These are phyloP conservation scores for Caenorhabditis angaria DNA, from an alignment of 2,888 invertebrate genomes.

Conservation along the genomic window DNA sequence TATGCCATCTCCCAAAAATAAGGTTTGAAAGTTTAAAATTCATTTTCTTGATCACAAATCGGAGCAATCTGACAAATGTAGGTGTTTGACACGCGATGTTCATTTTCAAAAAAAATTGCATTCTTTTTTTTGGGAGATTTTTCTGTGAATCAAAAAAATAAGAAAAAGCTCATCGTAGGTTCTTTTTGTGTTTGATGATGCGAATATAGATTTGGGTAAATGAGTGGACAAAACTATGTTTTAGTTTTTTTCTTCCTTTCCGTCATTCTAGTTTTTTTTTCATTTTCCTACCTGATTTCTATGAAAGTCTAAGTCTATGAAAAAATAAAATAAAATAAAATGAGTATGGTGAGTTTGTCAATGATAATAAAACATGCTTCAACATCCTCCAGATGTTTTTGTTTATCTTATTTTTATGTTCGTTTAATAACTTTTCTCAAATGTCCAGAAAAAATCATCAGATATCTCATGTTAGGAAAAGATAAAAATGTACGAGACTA, in stretches of 20 bases:
- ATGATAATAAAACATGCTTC: too few relatives aligned
- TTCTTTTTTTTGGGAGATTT: too few relatives aligned
- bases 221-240: background rate
- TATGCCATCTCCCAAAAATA: background rate
- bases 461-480: too few relatives aligned
- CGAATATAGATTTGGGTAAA: slow-evolving; percentile 21
- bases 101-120: too few relatives aligned
- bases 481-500: too few relatives aligned
- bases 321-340: background rate
- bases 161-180: slow-evolving; percentile 15
- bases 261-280: slow-evolving; percentile 21
- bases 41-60: too few relatives aligned
- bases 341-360: slow-evolving; percentile 36
- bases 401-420: too few relatives aligned
- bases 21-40: background rate
- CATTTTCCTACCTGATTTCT: background rate
- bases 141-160: background rate
- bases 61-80: background rate
- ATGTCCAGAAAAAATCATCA: too few relatives aligned
- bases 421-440: too few relatives aligned
- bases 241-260: background rate
- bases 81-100: background rate
- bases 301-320: background rate
- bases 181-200: slow-evolving; percentile 43
- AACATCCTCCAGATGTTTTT: too few relatives aligned